phyloP scores from a whole-genome alignment of 2,888 invertebrate genomes.

The Choristoneura rosaceana region DNA sequence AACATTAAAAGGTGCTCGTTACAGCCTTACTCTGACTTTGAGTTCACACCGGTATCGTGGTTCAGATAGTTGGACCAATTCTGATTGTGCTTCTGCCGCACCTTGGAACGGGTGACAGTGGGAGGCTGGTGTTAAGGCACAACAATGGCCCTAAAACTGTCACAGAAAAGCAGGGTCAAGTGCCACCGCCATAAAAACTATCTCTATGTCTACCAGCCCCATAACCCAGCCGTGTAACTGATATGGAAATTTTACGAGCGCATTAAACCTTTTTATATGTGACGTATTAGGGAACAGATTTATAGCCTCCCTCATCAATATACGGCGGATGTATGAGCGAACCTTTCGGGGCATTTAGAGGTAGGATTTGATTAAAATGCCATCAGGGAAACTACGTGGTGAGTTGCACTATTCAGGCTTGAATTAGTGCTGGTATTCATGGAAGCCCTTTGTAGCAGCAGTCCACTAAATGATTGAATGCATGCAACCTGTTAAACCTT shows the following conservation, averaged over 20 bases:
- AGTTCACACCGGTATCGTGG: too few relatives aligned
- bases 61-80: too few relatives aligned
- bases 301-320: conserved; percentile 30
- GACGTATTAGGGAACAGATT: conserved; percentile 46
- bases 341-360: background rate
- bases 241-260: conserved; percentile 55
- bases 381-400: background rate
- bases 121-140: background rate
- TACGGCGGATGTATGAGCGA: background rate
- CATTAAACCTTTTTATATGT: conserved; percentile 52
- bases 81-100: too few relatives aligned
- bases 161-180: background rate
- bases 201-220: conserved; percentile 17
- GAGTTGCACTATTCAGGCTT: too few relatives aligned
- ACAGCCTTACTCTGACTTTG: too few relatives aligned
- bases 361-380: background rate
- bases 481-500: too few relatives aligned
- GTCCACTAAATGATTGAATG: too few relatives aligned
- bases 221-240: conserved; percentile 30
- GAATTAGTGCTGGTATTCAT: too few relatives aligned
- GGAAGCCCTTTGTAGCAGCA: too few relatives aligned
- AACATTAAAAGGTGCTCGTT: too few relatives aligned
- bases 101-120: too few relatives aligned
- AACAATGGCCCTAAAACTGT: background rate
- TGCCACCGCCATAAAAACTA: conserved; percentile 24